These are phyloP conservation scores for Nannoperca australis DNA, from an alignment of 2,797 vertebrate species.

Conservation along the genomic window DNA sequence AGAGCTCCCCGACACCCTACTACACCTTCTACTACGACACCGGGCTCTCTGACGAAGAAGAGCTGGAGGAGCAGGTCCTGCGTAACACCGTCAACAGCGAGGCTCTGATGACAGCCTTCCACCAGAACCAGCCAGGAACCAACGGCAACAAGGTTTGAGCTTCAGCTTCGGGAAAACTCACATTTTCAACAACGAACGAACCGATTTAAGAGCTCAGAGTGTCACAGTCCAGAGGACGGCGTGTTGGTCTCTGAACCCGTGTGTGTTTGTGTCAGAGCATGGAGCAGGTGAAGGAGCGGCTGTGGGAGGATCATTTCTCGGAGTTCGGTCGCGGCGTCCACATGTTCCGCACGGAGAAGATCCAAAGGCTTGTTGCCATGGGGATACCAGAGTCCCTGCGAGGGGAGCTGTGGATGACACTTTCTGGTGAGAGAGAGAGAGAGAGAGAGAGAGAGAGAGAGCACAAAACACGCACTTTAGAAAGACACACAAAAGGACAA, in stretches of 20 bases:
- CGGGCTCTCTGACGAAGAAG: constrained; percentile 71
- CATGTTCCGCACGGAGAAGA: constrained; percentile 96
- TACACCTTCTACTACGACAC: constrained; percentile 87
- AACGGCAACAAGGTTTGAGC: constrained; percentile 70
- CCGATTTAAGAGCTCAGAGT: not conserved
- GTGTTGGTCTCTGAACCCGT: constrained; percentile 11
- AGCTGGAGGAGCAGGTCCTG: constrained; percentile 80
- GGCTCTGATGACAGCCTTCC: constrained; percentile 88
- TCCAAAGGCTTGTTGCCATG: constrained; percentile 92
- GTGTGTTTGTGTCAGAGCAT: constrained; percentile 80
- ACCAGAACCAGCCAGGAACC: constrained; percentile 77
- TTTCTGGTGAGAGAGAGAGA: constrained; percentile 87
- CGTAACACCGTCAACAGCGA: constrained; percentile 85
- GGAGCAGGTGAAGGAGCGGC: constrained; percentile 88
- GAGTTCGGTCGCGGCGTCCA: constrained; percentile 94
- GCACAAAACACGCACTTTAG: too few relatives aligned
- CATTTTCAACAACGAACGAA: not conserved
- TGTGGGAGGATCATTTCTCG: constrained; percentile 93
- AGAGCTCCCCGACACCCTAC: constrained; percentile 80
- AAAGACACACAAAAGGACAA: too few relatives aligned
- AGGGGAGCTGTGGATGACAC: constrained; percentile 94
- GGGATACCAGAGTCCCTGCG: constrained; percentile 94
- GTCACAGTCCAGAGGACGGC: not conserved
- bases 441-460: not conserved
- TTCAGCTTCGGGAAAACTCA: not conserved